These are phyloP conservation scores for Cromileptes altivelis DNA, from an alignment of 2,113 vertebrate genomes.

Conservation along the genomic window DNA sequence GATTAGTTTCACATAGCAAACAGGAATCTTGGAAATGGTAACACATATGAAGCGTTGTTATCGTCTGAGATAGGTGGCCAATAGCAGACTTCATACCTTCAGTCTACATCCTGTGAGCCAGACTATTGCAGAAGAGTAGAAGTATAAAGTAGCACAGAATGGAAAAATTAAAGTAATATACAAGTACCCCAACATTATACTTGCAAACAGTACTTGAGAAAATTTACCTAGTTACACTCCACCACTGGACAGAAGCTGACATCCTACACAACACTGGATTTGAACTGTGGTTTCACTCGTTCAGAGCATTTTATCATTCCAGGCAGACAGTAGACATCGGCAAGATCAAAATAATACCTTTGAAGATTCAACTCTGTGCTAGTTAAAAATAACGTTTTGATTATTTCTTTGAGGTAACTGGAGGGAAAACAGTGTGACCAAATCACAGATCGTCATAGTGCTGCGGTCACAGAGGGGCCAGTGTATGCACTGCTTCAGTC, in stretches of 20 bases:
- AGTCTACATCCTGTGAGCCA: too few relatives aligned
- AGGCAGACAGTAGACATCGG: neutral
- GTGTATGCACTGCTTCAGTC: neutral
- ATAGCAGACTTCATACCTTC: too few relatives aligned
- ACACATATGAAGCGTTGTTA: too few relatives aligned
- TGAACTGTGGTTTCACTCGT: neutral
- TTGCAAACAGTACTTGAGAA: neutral
- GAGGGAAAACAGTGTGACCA: neutral
- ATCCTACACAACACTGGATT: neutral
- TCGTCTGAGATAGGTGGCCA: too few relatives aligned
- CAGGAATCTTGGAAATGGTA: too few relatives aligned
- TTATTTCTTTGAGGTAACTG: neutral
- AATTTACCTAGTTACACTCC: neutral
- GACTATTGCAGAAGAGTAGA: too few relatives aligned
- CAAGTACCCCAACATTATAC: too few relatives aligned
- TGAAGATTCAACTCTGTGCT: neutral
- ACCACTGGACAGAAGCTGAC: neutral
- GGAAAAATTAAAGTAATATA: too few relatives aligned
- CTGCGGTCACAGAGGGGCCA: neutral
- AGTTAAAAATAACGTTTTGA: neutral
- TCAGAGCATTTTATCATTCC: neutral
- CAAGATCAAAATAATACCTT: neutral
- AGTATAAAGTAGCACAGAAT: too few relatives aligned
- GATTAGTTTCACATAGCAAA: too few relatives aligned
- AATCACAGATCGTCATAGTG: neutral